Evolutionary conservation across 2,888 invertebrate genomes (phyloP).

Genomic region (Andricus curvator): DNA sequence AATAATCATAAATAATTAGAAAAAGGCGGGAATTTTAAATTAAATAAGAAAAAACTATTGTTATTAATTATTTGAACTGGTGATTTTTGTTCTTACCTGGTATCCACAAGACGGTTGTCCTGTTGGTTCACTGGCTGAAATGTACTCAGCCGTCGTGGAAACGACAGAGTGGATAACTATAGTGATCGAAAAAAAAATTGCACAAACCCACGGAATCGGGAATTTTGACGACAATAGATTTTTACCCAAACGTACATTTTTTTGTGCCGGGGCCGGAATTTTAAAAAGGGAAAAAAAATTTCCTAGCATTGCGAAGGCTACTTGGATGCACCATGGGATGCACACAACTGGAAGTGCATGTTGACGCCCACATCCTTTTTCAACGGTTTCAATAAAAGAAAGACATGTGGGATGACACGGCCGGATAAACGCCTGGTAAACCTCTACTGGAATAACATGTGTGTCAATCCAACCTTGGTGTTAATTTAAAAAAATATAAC

Average conservation of each 20-base stretch:
- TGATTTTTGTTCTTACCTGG: background rate
- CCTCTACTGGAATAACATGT: background rate
- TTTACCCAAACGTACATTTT: background rate
- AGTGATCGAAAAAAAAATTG: background rate
- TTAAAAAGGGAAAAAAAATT: too few relatives aligned
- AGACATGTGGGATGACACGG: background rate
- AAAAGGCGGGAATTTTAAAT: background rate
- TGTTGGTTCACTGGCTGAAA: background rate
- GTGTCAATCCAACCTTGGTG: background rate
- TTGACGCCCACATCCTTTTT: background rate
- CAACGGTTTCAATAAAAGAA: background rate
- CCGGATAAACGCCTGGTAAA: background rate
- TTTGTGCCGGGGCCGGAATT: too few relatives aligned
- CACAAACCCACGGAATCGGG: too few relatives aligned
- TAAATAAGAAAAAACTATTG: too few relatives aligned
- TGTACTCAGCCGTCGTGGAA: background rate
- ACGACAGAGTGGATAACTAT: background rate
- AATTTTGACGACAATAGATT: background rate
- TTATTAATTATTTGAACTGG: too few relatives aligned
- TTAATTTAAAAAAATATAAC: too few relatives aligned
- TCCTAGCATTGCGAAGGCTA: background rate
- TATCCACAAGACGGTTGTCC: slow-evolving; percentile 4
- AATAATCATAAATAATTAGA: too few relatives aligned
- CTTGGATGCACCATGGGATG: too few relatives aligned
- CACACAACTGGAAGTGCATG: background rate